A percentile compares a stretch with the other conserved stretches of the same genome.
phyloP scores from a whole-genome alignment of 2,888 invertebrate species.

The Flexamia atlantica region DNA sequence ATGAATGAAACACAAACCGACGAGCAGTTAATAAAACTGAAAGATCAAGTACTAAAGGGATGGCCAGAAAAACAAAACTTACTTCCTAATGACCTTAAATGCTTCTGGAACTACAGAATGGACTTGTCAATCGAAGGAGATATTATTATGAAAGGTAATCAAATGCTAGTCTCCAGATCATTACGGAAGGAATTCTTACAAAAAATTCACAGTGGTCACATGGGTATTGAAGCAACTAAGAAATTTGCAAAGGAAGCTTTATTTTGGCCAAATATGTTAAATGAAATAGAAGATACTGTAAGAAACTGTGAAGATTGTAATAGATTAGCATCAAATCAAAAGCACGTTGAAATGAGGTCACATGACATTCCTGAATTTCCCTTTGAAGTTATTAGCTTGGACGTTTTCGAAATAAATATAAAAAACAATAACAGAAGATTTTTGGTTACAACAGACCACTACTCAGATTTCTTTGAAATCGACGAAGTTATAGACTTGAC shows the following conservation, averaged over 20 bases:
- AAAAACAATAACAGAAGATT: neutral
- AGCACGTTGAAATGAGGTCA: neutral
- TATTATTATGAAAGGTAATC: neutral
- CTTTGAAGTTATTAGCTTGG: neutral
- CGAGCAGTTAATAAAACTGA: too few species aligned
- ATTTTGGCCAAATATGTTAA: conserved; percentile 26
- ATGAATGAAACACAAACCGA: too few species aligned
- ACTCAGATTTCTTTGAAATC: neutral
- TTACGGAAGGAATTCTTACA: neutral
- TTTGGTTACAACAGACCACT: neutral
- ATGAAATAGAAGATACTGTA: conserved; percentile 15
- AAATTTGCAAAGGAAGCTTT: neutral
- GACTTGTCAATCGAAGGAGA: neutral
- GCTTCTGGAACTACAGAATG: neutral
- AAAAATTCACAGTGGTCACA: neutral
- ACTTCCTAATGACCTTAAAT: too few species aligned
- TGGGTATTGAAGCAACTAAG: neutral
- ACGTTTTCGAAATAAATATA: neutral
- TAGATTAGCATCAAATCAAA: neutral
- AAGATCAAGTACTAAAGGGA: too few species aligned
- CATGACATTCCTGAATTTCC: neutral
- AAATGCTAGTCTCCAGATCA: neutral
- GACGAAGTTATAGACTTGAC: neutral
- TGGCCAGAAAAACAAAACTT: too few species aligned
- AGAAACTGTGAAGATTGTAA: neutral